phyloP scores from a whole-genome alignment of 2,113 vertebrate species.

The Tragelaphus strepsiceros region DNA sequence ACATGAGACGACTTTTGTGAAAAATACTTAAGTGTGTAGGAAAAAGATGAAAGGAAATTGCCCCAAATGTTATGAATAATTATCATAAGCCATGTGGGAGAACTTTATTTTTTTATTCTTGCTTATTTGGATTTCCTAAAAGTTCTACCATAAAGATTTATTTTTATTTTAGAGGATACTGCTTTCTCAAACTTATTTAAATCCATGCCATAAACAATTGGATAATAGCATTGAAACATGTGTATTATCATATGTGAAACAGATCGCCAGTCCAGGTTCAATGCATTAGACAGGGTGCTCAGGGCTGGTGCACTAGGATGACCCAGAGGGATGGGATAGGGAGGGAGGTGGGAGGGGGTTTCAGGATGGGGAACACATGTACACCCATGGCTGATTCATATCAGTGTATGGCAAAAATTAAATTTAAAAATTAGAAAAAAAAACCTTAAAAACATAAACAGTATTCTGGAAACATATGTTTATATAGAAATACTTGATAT shows the following conservation, averaged over 20 bases:
- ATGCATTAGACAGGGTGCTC: neutral
- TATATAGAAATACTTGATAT: slow-evolving; percentile 2
- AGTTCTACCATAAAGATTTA: neutral
- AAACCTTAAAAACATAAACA: neutral
- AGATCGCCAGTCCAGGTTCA: neutral
- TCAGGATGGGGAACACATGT: neutral
- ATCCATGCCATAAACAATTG: neutral
- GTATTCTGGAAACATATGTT: neutral
- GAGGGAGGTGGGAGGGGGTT: neutral
- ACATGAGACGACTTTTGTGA: neutral
- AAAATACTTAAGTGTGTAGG: neutral
- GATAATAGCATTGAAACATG: neutral
- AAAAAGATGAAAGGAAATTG: slow-evolving; percentile 22
- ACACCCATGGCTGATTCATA: neutral
- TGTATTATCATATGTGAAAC: neutral
- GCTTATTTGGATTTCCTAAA: slow-evolving; percentile 32
- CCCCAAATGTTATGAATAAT: neutral
- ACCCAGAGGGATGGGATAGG: neutral
- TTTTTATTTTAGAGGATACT: neutral
- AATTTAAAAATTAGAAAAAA: neutral
- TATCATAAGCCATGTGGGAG: neutral
- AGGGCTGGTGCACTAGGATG: neutral
- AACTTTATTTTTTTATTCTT: slow-evolving; percentile 29
- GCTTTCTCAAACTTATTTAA: slow-evolving; percentile 10
- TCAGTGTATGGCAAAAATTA: neutral